These are phyloP conservation scores for Smittia sp. DNA, from an alignment of 2,888 invertebrate genomes.

Conservation along the genomic window DNA sequence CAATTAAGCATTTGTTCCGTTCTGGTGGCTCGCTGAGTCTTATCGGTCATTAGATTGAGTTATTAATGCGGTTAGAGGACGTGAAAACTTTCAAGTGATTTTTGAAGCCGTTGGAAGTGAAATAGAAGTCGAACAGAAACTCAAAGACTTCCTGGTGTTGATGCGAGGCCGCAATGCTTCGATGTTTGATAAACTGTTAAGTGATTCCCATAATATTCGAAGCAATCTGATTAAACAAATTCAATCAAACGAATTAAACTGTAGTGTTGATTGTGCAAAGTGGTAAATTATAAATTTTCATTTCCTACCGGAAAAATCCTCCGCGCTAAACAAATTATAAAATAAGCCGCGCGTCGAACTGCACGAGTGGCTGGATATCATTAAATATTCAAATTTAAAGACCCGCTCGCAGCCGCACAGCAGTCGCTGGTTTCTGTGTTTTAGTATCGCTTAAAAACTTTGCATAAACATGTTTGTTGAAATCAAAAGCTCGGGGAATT, in stretches of 20 bases:
- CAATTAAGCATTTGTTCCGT: slow-evolving; percentile 25
- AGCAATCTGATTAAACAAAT: not conserved
- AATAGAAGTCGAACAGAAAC: not conserved
- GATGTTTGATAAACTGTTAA: too few species aligned
- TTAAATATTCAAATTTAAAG: slow-evolving; percentile 36
- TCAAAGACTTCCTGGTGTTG: not conserved
- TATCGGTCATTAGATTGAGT: not conserved
- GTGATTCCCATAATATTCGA: too few species aligned
- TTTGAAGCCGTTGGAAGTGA: not conserved
- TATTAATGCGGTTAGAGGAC: not conserved
- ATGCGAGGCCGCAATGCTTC: not conserved
- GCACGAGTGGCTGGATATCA: slow-evolving; percentile 20
- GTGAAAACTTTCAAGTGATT: not conserved
- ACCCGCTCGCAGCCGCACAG: not conserved
- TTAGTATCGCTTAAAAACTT: not conserved
- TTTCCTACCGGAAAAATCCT: not conserved
- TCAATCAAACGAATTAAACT: not conserved
- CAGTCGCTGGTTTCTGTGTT: slow-evolving; percentile 21
- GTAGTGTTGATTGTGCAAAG: not conserved
- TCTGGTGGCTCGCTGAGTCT: not conserved
- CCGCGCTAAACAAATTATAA: not conserved
- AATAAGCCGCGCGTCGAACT: not conserved
- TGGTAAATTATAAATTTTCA: not conserved
- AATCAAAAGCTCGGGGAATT: slow-evolving; percentile 24
- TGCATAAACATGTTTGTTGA: slow-evolving; percentile 1